Conservation (phyloP, 2,797 vertebrate species). For the Linurgus olivaceus region DNA sequence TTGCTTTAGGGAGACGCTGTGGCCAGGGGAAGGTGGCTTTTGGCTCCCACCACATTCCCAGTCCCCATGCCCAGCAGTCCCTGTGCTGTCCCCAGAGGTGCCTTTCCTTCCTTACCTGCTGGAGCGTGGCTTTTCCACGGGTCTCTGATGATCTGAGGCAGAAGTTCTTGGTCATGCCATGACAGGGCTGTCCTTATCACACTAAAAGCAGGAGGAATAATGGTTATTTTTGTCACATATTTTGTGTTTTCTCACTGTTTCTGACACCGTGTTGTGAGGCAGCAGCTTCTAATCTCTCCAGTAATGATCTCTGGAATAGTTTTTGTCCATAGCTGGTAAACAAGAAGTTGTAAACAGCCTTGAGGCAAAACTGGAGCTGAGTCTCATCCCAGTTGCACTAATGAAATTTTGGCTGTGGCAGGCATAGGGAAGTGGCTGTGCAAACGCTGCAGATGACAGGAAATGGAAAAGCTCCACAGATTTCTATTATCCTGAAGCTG, state of each 20-base stretch:
- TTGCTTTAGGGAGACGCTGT: not conserved
- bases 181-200: not conserved
- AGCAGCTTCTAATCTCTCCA: not conserved
- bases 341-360: not conserved
- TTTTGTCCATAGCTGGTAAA: not conserved
- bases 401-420: not conserved
- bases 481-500: not conserved
- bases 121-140: not conserved
- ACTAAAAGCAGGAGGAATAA: not conserved
- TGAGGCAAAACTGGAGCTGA: not conserved
- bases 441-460: not conserved
- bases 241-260: not conserved
- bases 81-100: not conserved
- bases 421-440: not conserved
- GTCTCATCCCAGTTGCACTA: not conserved
- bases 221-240: not conserved
- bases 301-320: not conserved
- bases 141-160: not conserved
- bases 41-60: not conserved
- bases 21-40: not conserved
- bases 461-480: fast-evolving
- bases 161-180: not conserved
- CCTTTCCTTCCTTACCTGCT: not conserved
- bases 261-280: not conserved
- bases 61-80: not conserved